These are phyloP conservation scores for Candoia aspera DNA, from an alignment of 2,113 vertebrate species.

Conservation along the genomic window DNA sequence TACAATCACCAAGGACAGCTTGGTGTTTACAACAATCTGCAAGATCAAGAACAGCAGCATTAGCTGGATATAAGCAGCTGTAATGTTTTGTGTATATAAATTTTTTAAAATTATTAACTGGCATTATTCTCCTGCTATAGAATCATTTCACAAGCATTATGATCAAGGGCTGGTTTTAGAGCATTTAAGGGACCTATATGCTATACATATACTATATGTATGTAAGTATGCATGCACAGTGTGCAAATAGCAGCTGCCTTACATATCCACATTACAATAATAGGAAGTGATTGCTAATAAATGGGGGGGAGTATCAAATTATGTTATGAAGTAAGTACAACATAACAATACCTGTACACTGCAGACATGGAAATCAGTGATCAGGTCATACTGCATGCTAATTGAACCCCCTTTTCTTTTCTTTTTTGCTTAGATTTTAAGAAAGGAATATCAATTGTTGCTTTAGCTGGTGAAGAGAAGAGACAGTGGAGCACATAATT, in stretches of 20 bases:
- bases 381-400: background rate
- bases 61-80: background rate
- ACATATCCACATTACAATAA: background rate
- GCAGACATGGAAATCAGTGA: background rate
- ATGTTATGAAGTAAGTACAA: background rate
- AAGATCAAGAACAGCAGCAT: background rate
- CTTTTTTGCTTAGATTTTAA: background rate
- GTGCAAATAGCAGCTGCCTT: background rate
- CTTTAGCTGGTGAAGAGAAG: background rate
- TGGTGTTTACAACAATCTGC: background rate
- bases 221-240: background rate
- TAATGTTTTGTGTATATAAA: no score
- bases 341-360: background rate
- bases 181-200: background rate
- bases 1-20: no score
- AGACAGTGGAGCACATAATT: background rate
- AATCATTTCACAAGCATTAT: background rate
- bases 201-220: background rate
- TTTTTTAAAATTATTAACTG: no score
- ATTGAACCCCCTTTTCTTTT: background rate
- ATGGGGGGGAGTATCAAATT: background rate
- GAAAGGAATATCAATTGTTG: background rate
- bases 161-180: background rate
- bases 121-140: background rate
- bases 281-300: background rate